Evolutionary conservation across 2,888 invertebrate species (phyloP).

Genomic region (Brachypterus glaber): DNA sequence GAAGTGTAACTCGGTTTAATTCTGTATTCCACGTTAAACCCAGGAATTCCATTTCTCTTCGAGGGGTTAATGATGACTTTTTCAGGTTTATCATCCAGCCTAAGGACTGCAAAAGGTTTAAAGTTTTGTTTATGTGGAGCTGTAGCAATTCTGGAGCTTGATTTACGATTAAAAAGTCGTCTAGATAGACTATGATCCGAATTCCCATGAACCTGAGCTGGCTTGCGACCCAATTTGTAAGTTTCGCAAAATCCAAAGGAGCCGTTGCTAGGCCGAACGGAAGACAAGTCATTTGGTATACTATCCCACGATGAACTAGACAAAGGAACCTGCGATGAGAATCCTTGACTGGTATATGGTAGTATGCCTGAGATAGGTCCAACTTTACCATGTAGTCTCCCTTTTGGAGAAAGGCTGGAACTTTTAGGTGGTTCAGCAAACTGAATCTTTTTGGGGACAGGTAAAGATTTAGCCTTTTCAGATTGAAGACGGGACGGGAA

Average conservation of each 20-base stretch:
- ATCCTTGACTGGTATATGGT: slow-evolving; percentile 16
- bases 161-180: slow-evolving; percentile 19
- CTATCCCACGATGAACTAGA: slow-evolving; percentile 9
- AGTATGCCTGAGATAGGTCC: slow-evolving; percentile 21
- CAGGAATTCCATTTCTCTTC: slow-evolving; percentile 11
- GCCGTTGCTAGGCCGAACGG: slow-evolving; percentile 26
- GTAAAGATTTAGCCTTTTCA: slow-evolving; percentile 14
- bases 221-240: slow-evolving; percentile 24
- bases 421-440: slow-evolving; percentile 16
- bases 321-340: slow-evolving; percentile 16
- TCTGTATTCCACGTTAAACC: slow-evolving; percentile 16
- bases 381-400: slow-evolving; percentile 18
- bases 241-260: slow-evolving; percentile 20
- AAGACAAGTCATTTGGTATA: slow-evolving; percentile 13
- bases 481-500: slow-evolving; percentile 16
- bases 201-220: slow-evolving; percentile 16
- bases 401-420: slow-evolving; percentile 19
- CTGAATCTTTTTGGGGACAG: slow-evolving; percentile 15
- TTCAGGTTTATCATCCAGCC: slow-evolving; percentile 10
- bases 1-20: background rate
- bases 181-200: slow-evolving; percentile 24
- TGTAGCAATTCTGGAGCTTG: slow-evolving; percentile 8
- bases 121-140: slow-evolving; percentile 5
- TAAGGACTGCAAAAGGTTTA: slow-evolving; percentile 6
- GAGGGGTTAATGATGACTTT: slow-evolving; percentile 11